Evolutionary conservation across 2,888 invertebrate species (phyloP), one percentile per base, ranked within the genome.

Genomic region (Leptinotarsa tumamoca): DNA sequence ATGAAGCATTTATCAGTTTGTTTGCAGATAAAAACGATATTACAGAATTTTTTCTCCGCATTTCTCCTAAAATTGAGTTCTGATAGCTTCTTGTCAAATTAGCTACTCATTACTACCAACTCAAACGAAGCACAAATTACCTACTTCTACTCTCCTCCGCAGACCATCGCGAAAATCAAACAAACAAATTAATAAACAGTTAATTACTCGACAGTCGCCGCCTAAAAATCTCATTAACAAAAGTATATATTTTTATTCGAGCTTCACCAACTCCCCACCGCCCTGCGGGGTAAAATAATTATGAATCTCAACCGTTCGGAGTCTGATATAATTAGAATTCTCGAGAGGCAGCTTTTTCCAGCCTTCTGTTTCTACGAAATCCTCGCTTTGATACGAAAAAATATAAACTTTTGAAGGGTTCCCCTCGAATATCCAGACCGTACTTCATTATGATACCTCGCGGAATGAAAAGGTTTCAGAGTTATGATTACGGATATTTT

Each of bases 401-500:
- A 58, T 58, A 58, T 58, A 58, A 58, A 58, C 58, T 58, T 58
- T 58, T 21, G 58, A 58, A 23, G 58, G 23, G 21, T 27, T 58
- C 58, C 43, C 43, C 23, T 58, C 23, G 15, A 58, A 58, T 4
- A 58, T 58, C 15, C 58, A 58, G 23, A 58, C 58, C 58, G 23
- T 58, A 58, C 58, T 58, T 58, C 58, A 58, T 58, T 58, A 58
- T 27, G 23, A 58, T 58, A 58, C 58, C 58, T 58, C 23, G 58
- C 23, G 58, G 58, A 58, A 58, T 58, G 58, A 15, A 58, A 23
- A 58, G 58, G 27, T 58, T 58, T 58, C 58, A 4, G 23, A 58
- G 4, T 58, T 58, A 58, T 58, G 58, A 58, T 58, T 58, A 58
- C 21, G 58, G 23, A 21, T 58, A 58, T 58, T 23, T 58, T 23